These are phyloP conservation scores for Odontamblyopus lacepedii DNA, from an alignment of 2,797 vertebrate genomes.

Conservation along the genomic window DNA sequence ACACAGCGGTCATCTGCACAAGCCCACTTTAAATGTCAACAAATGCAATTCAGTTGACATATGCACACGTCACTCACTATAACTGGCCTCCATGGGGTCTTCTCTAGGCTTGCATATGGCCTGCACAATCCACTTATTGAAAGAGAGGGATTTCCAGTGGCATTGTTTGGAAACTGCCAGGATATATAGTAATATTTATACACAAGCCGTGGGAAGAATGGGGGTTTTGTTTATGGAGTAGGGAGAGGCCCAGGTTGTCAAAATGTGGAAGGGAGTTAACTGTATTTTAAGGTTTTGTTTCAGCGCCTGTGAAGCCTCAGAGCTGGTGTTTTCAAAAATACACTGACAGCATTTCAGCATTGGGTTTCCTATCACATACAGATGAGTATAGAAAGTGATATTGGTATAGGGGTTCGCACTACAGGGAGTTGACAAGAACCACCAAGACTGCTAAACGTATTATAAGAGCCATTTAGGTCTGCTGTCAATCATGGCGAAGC, in stretches of 20 bases:
- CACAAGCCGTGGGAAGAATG: slow-evolving; percentile 57
- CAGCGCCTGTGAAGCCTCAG: slow-evolving; percentile 42
- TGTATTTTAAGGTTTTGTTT: slow-evolving; percentile 56
- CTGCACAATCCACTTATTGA: slow-evolving; percentile 51
- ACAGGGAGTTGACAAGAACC: slow-evolving; percentile 44
- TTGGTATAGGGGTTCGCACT: slow-evolving; percentile 53
- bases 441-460: slow-evolving; percentile 53
- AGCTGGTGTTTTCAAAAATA: slow-evolving; percentile 48
- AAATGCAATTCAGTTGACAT: slow-evolving; percentile 75
- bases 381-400: slow-evolving; percentile 45
- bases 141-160: slow-evolving; percentile 64
- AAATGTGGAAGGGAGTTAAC: slow-evolving; percentile 44
- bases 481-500: slow-evolving; percentile 50
- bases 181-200: slow-evolving; percentile 74
- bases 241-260: slow-evolving; percentile 49
- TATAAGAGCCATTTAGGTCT: slow-evolving; percentile 43
- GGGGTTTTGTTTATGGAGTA: slow-evolving; percentile 60
- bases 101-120: slow-evolving; percentile 51
- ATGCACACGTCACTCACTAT: slow-evolving; percentile 76
- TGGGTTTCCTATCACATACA: slow-evolving; percentile 57
- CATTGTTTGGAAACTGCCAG: slow-evolving; percentile 56
- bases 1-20: slow-evolving; percentile 57
- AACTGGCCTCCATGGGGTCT: slow-evolving; percentile 57
- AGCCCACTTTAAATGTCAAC: slow-evolving; percentile 75
- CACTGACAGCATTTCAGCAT: slow-evolving; percentile 53